Evolutionary conservation across 2,113 vertebrate species (phyloP).

Genomic region (Eptesicus fuscus): DNA sequence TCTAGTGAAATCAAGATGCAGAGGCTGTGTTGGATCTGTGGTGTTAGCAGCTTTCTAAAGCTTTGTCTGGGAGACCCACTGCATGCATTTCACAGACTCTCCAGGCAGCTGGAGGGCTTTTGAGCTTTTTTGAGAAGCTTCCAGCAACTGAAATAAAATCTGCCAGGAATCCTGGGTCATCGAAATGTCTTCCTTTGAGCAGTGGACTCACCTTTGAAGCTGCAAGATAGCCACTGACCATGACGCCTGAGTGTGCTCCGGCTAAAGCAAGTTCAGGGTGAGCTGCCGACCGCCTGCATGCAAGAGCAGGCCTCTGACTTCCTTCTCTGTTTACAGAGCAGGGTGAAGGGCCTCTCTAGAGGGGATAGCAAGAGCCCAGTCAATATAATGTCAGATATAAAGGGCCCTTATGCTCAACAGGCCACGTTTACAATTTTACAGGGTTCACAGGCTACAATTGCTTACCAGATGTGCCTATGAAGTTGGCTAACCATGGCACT

Average conservation of each 20-base stretch:
- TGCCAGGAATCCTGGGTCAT: slow-evolving; percentile 87
- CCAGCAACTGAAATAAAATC: slow-evolving; percentile 91
- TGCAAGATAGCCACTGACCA: slow-evolving; percentile 89
- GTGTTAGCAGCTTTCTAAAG: slow-evolving; percentile 72
- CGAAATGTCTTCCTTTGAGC: slow-evolving; percentile 90
- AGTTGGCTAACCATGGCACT: slow-evolving; percentile 59
- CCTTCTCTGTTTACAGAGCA: slow-evolving; percentile 82
- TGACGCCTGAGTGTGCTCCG: slow-evolving; percentile 85
- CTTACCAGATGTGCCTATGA: slow-evolving; percentile 77
- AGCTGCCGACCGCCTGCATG: slow-evolving; percentile 80
- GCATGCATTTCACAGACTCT: slow-evolving; percentile 74
- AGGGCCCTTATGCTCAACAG: slow-evolving; percentile 78
- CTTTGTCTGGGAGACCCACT: slow-evolving; percentile 77
- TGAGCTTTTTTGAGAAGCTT: slow-evolving; percentile 84
- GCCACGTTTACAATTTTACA: slow-evolving; percentile 73
- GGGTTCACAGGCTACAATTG: slow-evolving; percentile 63
- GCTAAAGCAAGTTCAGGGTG: slow-evolving; percentile 84
- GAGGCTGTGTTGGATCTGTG: slow-evolving; percentile 73
- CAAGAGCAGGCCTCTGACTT: slow-evolving; percentile 77
- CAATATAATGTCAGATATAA: slow-evolving; percentile 80
- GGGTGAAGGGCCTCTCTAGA: slow-evolving; percentile 75
- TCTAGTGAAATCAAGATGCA: slow-evolving; percentile 84
- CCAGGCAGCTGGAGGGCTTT: slow-evolving; percentile 79
- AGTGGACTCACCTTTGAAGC: slow-evolving; percentile 87
- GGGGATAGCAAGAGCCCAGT: slow-evolving; percentile 73